Base-by-base conservation (phyloP, 2,797 vertebrate genomes). In the Nannoperca australis region DNA sequence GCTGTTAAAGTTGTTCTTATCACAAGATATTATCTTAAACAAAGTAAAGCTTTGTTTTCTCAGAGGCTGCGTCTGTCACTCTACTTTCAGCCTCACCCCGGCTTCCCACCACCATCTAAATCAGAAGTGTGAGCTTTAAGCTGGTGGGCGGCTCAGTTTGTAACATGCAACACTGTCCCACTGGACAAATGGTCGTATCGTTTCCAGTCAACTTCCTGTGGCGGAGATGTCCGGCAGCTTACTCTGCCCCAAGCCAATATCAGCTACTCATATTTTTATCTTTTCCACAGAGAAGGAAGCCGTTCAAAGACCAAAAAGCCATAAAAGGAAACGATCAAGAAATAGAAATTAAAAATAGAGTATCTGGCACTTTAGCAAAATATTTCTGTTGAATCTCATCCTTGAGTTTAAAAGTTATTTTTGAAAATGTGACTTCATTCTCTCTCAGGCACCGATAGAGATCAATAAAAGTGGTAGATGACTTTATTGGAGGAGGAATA, bases 311-410 rank as follows among this genome's bases (percentile, higher is more conserved):
- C 34, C 11, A 12, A n/a, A 42, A 50, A 13, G 63, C 61, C 58
- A 49, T 64, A 68, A 22, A 68, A 68, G 51, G 68, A 53, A 34
- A 75, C 7, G 1, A n/a, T 36, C 45, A 8, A 40, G 42, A 14
- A 6, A 0, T 11, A 1, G 11, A 22, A 18, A 55, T 15, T 44
- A 34, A 62, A 72, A 67, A 76, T 63, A 56, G 20, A 36, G 7
- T 8, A 1, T 56, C 51, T 67, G 49, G 61, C n/a, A 18, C 44
- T 42, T 67, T 9, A 50, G 13, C 40, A 55, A 49, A 63, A 34
- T 63, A 38, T 60, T 63, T 74, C 14, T 44, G 14, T 40, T 71
- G 15, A 27, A 15, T 20, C 14, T 50, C 54, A 8, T 20, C 15
- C 38, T 42, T 50, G 20, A 17, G 24, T 20, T 4, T 1, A n/a